These are phyloP conservation scores for Brachionus calyciflorus DNA, from an alignment of 1,140 invertebrate species.

Conservation along the genomic window DNA sequence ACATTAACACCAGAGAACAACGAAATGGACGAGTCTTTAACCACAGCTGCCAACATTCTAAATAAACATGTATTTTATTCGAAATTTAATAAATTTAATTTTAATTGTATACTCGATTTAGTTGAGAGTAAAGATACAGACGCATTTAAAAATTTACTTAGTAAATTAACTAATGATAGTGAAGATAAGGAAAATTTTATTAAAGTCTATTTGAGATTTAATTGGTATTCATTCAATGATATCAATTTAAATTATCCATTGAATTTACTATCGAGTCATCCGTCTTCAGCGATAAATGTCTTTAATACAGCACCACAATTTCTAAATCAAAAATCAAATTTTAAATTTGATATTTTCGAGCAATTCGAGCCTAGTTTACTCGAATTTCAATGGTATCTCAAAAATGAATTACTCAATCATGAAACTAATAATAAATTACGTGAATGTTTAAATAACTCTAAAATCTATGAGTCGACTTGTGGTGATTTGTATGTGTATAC, in stretches of 20 bases:
- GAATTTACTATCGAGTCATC: slow-evolving; percentile 2
- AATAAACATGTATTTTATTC: not conserved
- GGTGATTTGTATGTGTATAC: slow-evolving; percentile 30
- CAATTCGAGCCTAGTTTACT: not conserved
- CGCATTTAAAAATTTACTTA: not conserved
- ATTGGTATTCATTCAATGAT: slow-evolving; percentile 44
- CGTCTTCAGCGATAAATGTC: not conserved
- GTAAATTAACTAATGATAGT: not conserved
- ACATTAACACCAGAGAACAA: not conserved
- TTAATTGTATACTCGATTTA: slow-evolving; percentile 12
- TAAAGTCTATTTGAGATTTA: slow-evolving; percentile 41
- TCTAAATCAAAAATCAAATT: not conserved
- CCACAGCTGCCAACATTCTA: not conserved
- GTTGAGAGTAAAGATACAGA: not conserved
- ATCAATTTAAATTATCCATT: not conserved
- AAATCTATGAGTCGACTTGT: slow-evolving; percentile 1
- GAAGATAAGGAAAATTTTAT: not conserved
- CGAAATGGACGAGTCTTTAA: not conserved
- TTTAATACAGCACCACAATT: not conserved
- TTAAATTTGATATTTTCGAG: not conserved
- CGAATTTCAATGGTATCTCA: slow-evolving; percentile 24
- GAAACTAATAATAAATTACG: not conserved
- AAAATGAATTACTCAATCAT: slow-evolving; percentile 1
- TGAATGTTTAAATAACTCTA: slow-evolving; percentile 37
- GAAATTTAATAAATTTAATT: slow-evolving; percentile 33